A percentile compares a stretch with the other conserved stretches of the same genome.
phyloP scores from a whole-genome alignment of 2,888 invertebrate genomes.

The Rhamphomyia laevipes region DNA sequence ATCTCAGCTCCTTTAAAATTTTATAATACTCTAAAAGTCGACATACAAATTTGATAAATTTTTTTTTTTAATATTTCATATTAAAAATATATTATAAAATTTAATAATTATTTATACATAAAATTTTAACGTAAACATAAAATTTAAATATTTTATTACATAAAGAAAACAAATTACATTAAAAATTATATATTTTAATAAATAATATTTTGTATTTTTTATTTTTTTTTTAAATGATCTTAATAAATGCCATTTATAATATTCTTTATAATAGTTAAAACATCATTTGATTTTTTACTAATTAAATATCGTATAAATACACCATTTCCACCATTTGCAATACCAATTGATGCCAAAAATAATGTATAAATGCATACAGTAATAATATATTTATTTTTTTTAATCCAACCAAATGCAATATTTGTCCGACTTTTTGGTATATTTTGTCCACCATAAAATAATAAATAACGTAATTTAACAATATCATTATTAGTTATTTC shows the following conservation, averaged over 20 bases:
- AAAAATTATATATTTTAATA: too few relatives aligned
- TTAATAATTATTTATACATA: too few relatives aligned
- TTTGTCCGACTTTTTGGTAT: constrained; percentile 4
- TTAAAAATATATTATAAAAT: too few relatives aligned
- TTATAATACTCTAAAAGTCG: too few relatives aligned
- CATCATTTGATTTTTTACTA: neutral
- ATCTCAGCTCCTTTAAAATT: too few relatives aligned
- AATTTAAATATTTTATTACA: too few relatives aligned
- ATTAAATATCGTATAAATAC: neutral
- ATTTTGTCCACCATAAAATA: constrained; percentile 47
- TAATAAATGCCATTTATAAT: neutral
- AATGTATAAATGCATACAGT: constrained; percentile 51
- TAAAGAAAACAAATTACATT: too few relatives aligned
- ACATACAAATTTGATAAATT: too few relatives aligned
- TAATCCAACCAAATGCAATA: constrained; percentile 41
- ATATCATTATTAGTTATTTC: constrained; percentile 66
- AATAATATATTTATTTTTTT: constrained; percentile 47
- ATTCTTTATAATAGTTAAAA: neutral
- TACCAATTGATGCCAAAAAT: constrained; percentile 50
- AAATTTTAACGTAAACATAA: too few relatives aligned
- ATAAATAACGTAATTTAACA: constrained; percentile 60
- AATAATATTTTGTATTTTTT: too few relatives aligned
- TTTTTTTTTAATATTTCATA: too few relatives aligned
- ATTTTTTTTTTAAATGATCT: too few relatives aligned
- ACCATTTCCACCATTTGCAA: constrained; percentile 47